phyloP scores from a whole-genome alignment of 2,888 invertebrate species.

The Eucera pruinosa region DNA sequence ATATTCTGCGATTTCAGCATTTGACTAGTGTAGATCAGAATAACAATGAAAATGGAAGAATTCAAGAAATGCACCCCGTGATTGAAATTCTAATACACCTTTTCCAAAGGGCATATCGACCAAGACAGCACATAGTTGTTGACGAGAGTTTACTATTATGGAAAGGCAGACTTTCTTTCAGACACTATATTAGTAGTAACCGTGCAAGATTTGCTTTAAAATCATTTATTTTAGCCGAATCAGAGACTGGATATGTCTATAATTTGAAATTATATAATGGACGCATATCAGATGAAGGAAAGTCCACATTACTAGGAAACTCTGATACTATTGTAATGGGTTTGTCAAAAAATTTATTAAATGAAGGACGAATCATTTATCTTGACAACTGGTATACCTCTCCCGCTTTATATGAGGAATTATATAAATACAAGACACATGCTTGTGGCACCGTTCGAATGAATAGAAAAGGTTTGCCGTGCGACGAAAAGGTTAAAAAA shows the following conservation, averaged over 20 bases:
- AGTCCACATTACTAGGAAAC: conserved; percentile 5
- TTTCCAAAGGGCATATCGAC: conserved; percentile 32
- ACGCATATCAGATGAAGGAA: conserved; percentile 1
- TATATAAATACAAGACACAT: conserved; percentile 21
- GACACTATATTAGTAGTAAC: conserved; percentile 18
- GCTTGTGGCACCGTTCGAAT: conserved; percentile 40
- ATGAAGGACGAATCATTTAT: conserved; percentile 40
- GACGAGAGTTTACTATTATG: conserved; percentile 5
- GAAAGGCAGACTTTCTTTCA: conserved; percentile 23
- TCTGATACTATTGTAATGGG: conserved; percentile 27
- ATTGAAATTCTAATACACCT: conserved; percentile 29
- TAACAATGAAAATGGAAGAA: conserved; percentile 2
- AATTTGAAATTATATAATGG: conserved; percentile 32
- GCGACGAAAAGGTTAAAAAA: conserved; percentile 32
- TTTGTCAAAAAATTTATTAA: conserved; percentile 31
- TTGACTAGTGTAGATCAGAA: conserved; percentile 1
- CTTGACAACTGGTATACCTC: conserved; percentile 48
- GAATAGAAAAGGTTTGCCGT: conserved; percentile 35
- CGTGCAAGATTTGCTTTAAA: conserved; percentile 24
- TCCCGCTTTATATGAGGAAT: conserved; percentile 33
- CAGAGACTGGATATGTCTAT: conserved; percentile 36
- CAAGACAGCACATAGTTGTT: not conserved
- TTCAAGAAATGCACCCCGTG: conserved; percentile 23
- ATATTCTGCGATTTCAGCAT: conserved; percentile 17
- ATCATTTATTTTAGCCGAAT: conserved; percentile 26